Base-by-base conservation (phyloP, 2,888 invertebrate species). In the Cremastinae sp. region DNA sequence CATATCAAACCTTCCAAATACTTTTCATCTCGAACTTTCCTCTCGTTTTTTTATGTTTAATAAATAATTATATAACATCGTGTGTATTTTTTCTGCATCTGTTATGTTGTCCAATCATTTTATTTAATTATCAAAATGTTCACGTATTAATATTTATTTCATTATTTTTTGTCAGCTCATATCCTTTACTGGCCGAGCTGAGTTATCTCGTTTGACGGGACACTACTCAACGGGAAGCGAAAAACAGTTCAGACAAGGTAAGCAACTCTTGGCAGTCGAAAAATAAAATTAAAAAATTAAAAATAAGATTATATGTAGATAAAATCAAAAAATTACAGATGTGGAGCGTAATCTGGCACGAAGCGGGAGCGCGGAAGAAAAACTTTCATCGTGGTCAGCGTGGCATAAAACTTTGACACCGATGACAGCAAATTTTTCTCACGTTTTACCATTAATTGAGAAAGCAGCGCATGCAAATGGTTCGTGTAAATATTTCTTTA, bases 391-490 rank as follows among this genome's bases (percentile, higher is more conserved):
- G n/a, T 88, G 88, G 88, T 70, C 78, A 20, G 55, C 65, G 41
- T 88, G 88, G 88, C 83, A 88, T 75, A 65, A 75, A 51, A 71
- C 80, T 18, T 78, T 87, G 39, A 64, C 68, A 18, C 78, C 83
- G 28, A 72, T 85, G 28, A 74, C 81, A 39, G 65, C 59, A n/a
- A 84, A 86, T 69, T 86, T 83, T 66, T 75, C 84, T n/a, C 68
- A 74, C 7, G 82, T 79, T 49, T 79, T 88, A 14, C 78, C 72
- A 14, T 78, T 87, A 10, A 55, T 81, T 9, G 66, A 80, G 18
- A 79, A 84, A 74, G 88, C 88, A 16, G 87, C 87, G 8, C 58
- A 72, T 66, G 82, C 80, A 18, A 88, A 88, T 78, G 86, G 88
- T 88, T 39, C 59, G 82, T 80, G 47, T 14, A 39, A 45, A 35